These are phyloP conservation scores for Thyatira batis DNA, from an alignment of 2,888 invertebrate genomes.

Conservation along the genomic window DNA sequence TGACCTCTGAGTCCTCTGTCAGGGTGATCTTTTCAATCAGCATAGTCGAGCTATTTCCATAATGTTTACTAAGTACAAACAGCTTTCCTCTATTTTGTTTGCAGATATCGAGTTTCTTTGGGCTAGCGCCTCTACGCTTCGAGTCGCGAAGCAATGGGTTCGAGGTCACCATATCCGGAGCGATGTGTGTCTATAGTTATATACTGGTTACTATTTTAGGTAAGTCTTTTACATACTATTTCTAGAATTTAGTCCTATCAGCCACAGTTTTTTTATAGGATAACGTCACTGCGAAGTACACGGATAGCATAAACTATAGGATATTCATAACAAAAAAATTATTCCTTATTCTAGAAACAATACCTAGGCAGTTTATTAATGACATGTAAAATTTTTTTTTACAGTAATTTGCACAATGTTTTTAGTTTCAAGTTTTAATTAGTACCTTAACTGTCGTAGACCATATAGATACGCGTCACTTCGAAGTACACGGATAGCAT, in stretches of 20 bases:
- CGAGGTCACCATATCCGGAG: conserved; percentile 60
- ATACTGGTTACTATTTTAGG: conserved; percentile 66
- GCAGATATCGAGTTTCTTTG: conserved; percentile 74
- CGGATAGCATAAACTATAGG: no score
- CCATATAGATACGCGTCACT: no score
- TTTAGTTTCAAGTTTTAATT: no score
- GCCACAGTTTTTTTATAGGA: no score
- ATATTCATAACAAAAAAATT: no score
- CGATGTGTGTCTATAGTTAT: conserved; percentile 74
- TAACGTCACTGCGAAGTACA: no score
- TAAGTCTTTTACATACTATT: conserved; percentile 30
- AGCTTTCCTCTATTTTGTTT: conserved; percentile 5
- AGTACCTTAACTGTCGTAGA: no score
- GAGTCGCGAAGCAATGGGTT: conserved; percentile 59
- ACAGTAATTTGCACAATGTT: conserved; percentile 69
- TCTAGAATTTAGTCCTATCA: no score
- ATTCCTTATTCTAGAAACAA: no score
- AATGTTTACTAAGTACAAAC: neutral
- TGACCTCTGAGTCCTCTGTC: no score
- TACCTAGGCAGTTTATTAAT: no score
- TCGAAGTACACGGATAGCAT: neutral
- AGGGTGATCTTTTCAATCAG: neutral
- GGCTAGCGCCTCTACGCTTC: conserved; percentile 70
- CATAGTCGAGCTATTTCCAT: neutral
- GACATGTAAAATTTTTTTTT: conserved; percentile 15